phyloP scores from a whole-genome alignment of 2,113 vertebrate species.

The Saguinus imperator region DNA sequence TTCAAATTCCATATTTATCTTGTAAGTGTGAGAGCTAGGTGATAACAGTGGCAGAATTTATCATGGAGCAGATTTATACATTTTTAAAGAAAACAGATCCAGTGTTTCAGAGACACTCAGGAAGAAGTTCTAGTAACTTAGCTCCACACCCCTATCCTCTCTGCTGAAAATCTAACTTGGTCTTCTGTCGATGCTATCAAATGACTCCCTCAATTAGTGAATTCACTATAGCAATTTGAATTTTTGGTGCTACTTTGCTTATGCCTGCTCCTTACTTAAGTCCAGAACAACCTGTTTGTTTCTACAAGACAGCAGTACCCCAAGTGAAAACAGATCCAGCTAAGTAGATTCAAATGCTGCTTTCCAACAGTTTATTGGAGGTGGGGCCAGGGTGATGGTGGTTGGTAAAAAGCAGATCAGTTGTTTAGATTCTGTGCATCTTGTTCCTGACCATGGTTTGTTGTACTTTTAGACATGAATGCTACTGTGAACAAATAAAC shows the following conservation, averaged over 20 bases:
- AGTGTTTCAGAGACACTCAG: neutral
- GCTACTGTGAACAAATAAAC: neutral
- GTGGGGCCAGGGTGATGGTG: neutral
- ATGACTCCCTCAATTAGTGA: neutral
- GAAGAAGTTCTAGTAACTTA: neutral
- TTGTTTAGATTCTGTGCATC: neutral
- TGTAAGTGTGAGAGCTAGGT: neutral
- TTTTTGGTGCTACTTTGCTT: neutral
- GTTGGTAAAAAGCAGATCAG: neutral
- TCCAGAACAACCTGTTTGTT: neutral
- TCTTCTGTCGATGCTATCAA: neutral
- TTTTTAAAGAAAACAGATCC: neutral
- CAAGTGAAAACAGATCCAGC: neutral
- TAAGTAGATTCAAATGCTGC: neutral
- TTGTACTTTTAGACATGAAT: conserved; percentile 37
- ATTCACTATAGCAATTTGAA: neutral
- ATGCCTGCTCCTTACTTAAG: neutral
- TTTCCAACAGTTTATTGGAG: neutral
- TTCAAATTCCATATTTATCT: conserved; percentile 11
- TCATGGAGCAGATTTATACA: neutral
- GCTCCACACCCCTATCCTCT: neutral
- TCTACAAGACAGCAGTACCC: neutral
- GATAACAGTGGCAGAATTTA: neutral
- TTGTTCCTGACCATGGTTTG: neutral
- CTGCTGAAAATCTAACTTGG: neutral